A percentile compares a stretch with the other conserved stretches of the same genome.
Evolutionary conservation across 2,113 vertebrate genomes (phyloP).

Genomic region (Ictalurus punctatus): DNA sequence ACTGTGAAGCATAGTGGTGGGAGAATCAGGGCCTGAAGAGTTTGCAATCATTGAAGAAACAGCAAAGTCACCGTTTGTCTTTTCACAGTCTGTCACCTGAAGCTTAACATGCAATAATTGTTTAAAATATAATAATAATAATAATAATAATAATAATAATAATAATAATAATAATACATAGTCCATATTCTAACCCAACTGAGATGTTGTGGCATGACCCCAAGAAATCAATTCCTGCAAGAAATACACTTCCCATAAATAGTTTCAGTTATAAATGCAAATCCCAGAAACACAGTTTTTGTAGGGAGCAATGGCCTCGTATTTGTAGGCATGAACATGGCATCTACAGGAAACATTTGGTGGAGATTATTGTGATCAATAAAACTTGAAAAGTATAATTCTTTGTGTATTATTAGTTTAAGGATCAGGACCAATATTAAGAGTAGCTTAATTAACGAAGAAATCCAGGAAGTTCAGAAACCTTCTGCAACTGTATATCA

Average conservation of each 20-base stretch:
- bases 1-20: neutral
- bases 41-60: neutral
- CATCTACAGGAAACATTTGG: neutral
- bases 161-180: neutral
- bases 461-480: neutral
- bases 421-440: neutral
- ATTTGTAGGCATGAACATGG: neutral
- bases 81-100: neutral
- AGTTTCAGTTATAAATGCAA: neutral
- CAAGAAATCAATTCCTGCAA: neutral
- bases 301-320: neutral
- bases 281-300: neutral
- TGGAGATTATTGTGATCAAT: neutral
- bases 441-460: neutral
- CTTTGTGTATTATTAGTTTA: neutral
- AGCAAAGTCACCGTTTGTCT: neutral
- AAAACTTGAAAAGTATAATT: neutral
- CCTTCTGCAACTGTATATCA: neutral
- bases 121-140: neutral
- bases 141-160: neutral
- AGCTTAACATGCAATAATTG: neutral
- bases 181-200: neutral
- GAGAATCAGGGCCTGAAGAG: neutral
- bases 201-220: neutral
- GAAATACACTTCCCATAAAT: neutral